phyloP scores from a whole-genome alignment of 2,113 vertebrate species.

The Synchiropus splendidus region DNA sequence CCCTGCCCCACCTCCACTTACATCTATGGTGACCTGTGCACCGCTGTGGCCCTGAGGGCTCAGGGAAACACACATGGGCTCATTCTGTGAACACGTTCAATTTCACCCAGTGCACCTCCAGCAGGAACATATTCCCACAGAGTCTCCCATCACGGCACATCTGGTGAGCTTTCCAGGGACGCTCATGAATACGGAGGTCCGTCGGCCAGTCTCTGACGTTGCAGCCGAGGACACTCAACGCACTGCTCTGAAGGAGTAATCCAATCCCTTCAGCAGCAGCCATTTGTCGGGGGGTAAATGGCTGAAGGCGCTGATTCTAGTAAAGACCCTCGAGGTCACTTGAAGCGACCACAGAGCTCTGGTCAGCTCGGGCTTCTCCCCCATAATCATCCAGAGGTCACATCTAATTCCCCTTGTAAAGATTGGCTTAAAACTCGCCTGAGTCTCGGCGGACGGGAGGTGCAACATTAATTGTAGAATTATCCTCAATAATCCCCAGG shows the following conservation, averaged over 20 bases:
- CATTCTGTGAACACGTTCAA: constrained; percentile 19
- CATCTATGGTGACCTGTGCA: constrained; percentile 41
- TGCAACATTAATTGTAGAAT: constrained; percentile 44
- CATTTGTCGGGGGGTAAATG: constrained; percentile 32
- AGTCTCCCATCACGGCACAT: constrained; percentile 42
- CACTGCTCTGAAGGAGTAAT: constrained; percentile 41
- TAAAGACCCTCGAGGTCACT: constrained; percentile 49
- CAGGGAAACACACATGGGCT: constrained; percentile 21
- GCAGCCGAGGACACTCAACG: constrained; percentile 30
- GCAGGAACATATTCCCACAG: constrained; percentile 9
- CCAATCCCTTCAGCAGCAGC: constrained; percentile 39
- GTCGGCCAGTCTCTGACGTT: too few relatives aligned
- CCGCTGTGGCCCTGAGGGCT: constrained; percentile 33
- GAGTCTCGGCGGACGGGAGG: too few relatives aligned
- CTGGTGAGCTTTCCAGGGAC: constrained; percentile 49
- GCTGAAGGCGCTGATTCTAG: constrained; percentile 33
- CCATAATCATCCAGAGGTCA: constrained; percentile 58
- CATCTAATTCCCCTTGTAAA: constrained; percentile 67
- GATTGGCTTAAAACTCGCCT: constrained; percentile 33
- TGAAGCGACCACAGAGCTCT: constrained; percentile 34
- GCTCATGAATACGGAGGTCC: constrained; percentile 43
- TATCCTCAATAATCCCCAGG: constrained; percentile 36
- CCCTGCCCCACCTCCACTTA: constrained; percentile 12
- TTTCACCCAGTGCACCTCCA: constrained; percentile 12
- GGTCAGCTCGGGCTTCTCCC: constrained; percentile 57